Evolutionary conservation across 2,113 vertebrate genomes (phyloP).

Genomic region (Balaenoptera acutorostrata): DNA sequence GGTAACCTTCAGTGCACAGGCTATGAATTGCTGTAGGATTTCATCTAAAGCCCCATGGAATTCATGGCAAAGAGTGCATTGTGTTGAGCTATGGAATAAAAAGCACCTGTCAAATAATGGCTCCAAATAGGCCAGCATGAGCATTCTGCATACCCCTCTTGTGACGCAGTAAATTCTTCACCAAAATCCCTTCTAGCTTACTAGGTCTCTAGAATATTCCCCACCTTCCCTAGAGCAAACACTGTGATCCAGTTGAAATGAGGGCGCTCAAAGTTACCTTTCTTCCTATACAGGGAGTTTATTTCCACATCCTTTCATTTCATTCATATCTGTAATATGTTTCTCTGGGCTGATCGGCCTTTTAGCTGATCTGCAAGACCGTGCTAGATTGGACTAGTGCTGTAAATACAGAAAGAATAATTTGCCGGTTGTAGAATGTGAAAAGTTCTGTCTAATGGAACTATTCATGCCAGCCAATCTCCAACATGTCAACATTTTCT

Average conservation of each 20-base stretch:
- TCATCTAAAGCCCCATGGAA: constrained; percentile 57
- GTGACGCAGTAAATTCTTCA: constrained; percentile 52
- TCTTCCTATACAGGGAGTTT: not conserved
- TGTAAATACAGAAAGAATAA: not conserved
- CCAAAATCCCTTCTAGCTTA: not conserved
- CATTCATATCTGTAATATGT: not conserved
- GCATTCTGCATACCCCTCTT: not conserved
- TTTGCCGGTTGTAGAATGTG: not conserved
- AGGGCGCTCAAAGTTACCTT: constrained; percentile 10
- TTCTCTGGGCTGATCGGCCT: not conserved
- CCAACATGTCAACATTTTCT: not conserved
- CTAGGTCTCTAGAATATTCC: not conserved
- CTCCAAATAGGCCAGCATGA: not conserved
- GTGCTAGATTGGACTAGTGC: not conserved
- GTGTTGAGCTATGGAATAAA: constrained; percentile 23
- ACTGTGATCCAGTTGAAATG: not conserved
- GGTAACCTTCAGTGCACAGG: not conserved
- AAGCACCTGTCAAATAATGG: constrained; percentile 45
- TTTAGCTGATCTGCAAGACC: not conserved
- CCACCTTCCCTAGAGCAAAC: not conserved
- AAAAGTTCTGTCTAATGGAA: not conserved
- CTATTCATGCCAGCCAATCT: not conserved
- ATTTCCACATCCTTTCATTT: not conserved
- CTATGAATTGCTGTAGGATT: constrained; percentile 22
- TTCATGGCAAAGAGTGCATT: constrained; percentile 36